These are phyloP conservation scores for Drosophila lowei DNA, from an alignment of 1,140 invertebrate species.

Conservation along the genomic window DNA sequence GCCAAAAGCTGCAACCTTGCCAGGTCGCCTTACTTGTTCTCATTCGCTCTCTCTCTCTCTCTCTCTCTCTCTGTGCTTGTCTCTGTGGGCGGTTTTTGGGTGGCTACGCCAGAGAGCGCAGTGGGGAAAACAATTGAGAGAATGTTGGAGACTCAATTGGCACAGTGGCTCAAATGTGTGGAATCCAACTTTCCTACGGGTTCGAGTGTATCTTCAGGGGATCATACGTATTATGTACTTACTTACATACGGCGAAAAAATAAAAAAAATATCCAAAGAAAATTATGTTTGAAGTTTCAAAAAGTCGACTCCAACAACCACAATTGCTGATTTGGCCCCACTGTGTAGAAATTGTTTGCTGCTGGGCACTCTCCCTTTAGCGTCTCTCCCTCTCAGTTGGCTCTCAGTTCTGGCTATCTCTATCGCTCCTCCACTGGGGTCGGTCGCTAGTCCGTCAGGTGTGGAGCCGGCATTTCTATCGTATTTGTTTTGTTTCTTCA, in stretches of 20 bases:
- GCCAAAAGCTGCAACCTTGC: constrained; percentile 34
- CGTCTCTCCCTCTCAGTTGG: constrained; percentile 2
- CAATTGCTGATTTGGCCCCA: not conserved
- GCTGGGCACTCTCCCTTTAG: not conserved
- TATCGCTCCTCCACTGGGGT: constrained; percentile 29
- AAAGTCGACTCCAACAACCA: too few species aligned
- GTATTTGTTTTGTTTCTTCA: constrained; percentile 9
- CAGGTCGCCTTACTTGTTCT: constrained; percentile 4
- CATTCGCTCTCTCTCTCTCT: constrained; percentile 24
- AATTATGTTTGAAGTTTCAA: too few species aligned
- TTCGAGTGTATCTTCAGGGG: too few species aligned
- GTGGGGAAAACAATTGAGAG: constrained; percentile 8
- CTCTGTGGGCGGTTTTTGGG: constrained; percentile 13
- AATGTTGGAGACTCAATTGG: constrained; percentile 1
- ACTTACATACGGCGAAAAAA: too few species aligned
- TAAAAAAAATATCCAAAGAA: too few species aligned
- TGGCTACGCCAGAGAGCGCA: constrained; percentile 19
- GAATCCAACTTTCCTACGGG: not conserved
- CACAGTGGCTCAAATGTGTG: constrained; percentile 18
- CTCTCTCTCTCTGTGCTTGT: constrained; percentile 4
- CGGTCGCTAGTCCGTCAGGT: constrained; percentile 1
- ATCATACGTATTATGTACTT: too few species aligned
- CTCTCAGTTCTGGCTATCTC: constrained; percentile 6
- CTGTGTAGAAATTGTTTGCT: constrained; percentile 29
- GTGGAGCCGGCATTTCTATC: constrained; percentile 54